Conservation (phyloP, 1,140 invertebrate species). For the Rhyacophila brunnea region DNA sequence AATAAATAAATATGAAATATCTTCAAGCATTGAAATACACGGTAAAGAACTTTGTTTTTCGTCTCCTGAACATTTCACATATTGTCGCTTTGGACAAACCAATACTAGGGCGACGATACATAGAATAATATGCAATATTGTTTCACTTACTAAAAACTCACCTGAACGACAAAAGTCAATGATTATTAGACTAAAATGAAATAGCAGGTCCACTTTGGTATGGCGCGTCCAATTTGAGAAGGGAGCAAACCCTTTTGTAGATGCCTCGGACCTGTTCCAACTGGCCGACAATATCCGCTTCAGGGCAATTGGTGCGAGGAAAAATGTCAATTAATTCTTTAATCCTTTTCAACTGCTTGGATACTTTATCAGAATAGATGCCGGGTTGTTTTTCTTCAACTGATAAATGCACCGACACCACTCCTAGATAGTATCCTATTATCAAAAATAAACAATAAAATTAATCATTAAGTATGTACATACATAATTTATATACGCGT, state of each 20-base stretch:
- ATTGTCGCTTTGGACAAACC: no score
- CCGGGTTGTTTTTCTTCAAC: conserved; percentile 7
- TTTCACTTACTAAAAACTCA: background rate
- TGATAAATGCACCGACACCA: conserved; percentile 44
- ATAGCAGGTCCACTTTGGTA: conserved; percentile 55
- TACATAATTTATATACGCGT: no score
- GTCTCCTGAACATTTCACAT: no score
- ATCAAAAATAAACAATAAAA: no score
- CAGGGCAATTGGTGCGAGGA: conserved; percentile 62
- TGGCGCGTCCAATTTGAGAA: conserved; percentile 59
- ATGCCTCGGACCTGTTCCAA: conserved; percentile 63
- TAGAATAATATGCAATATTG: conserved; percentile 1
- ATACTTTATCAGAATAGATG: conserved; percentile 49
- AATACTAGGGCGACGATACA: no score
- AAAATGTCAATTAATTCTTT: conserved; percentile 62
- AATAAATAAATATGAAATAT: no score
- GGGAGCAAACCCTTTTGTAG: conserved; percentile 66
- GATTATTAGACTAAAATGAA: conserved; percentile 49
- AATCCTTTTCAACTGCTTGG: conserved; percentile 56
- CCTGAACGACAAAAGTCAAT: no score
- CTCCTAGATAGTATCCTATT: conserved; percentile 59
- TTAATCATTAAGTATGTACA: no score
- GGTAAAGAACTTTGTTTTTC: no score
- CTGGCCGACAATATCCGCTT: conserved; percentile 61
- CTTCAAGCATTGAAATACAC: no score